A percentile compares a stretch with the other conserved stretches of the same genome.
phyloP scores from a whole-genome alignment of 2,113 vertebrate species.

The Pachypanchax playfairii region DNA sequence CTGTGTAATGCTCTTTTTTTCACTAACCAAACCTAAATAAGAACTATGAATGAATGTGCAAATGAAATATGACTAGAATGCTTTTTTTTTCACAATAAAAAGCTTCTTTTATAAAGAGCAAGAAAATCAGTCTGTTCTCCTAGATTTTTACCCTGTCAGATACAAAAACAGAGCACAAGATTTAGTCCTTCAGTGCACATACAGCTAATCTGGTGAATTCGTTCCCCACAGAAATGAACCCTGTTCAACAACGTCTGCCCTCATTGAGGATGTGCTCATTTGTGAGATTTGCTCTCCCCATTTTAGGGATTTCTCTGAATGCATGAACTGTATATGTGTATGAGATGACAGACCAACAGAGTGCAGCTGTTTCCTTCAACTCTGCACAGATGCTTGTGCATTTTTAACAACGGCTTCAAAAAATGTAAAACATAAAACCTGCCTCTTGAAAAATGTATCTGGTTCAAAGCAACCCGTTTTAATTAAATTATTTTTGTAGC shows the following conservation, averaged over 20 bases:
- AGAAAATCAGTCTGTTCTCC: neutral
- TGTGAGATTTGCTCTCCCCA: conserved; percentile 5
- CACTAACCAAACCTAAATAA: neutral
- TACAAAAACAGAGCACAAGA: neutral
- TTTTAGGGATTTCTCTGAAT: conserved; percentile 26
- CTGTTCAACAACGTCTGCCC: conserved; percentile 2
- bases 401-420: conserved; percentile 60
- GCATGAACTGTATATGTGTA: conserved; percentile 25
- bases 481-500: neutral
- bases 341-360: conserved; percentile 32
- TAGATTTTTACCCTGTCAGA: neutral
- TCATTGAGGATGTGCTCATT: conserved; percentile 10
- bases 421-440: conserved; percentile 37
- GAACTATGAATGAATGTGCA: neutral
- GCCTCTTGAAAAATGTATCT: neutral
- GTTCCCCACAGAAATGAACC: conserved; percentile 15
- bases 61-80: neutral
- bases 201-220: conserved; percentile 25
- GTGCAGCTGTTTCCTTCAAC: conserved; percentile 47
- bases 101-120: conserved; percentile 2
- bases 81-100: conserved; percentile 5
- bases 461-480: neutral
- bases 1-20: neutral
- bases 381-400: conserved; percentile 47
- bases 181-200: neutral